phyloP scores from a whole-genome alignment of 2,888 invertebrate species.

The Caenorhabditis doughertyi region DNA sequence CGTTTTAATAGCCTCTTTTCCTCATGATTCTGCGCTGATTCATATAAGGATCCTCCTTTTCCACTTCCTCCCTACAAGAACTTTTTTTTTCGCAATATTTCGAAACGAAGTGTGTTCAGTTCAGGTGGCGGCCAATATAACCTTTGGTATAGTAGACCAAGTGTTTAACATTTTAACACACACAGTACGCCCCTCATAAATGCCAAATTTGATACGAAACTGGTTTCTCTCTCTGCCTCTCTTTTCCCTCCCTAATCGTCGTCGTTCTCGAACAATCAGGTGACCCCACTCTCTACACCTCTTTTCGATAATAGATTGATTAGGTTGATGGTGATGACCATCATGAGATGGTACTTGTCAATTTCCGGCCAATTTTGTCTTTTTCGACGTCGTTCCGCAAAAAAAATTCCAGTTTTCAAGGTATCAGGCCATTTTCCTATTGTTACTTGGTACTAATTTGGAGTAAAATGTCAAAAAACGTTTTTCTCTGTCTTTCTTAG shows the following conservation, averaged over 20 bases:
- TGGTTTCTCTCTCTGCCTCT: no score
- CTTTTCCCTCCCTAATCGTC: no score
- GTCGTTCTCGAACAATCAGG: constrained; percentile 34
- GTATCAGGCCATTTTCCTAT: neutral
- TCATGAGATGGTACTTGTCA: neutral
- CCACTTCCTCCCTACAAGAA: no score
- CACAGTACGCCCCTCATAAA: constrained; percentile 9
- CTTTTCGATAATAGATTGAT: neutral
- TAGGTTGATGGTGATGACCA: neutral
- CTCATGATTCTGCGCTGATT: no score
- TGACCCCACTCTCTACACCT: neutral
- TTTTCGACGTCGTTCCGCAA: no score
- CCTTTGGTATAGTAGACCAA: neutral
- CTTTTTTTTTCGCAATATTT: neutral
- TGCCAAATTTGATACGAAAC: constrained; percentile 41
- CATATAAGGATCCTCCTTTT: no score
- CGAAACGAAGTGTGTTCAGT: neutral
- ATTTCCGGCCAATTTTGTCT: constrained; percentile 10
- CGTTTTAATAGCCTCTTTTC: no score
- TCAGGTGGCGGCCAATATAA: neutral
- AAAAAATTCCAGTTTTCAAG: no score
- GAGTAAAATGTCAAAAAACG: no score
- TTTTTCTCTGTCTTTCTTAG: no score
- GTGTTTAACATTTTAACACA: constrained; percentile 11
- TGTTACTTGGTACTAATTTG: no score